Conservation (phyloP, 2,888 invertebrate genomes). For the Amphiduros pacificus region DNA sequence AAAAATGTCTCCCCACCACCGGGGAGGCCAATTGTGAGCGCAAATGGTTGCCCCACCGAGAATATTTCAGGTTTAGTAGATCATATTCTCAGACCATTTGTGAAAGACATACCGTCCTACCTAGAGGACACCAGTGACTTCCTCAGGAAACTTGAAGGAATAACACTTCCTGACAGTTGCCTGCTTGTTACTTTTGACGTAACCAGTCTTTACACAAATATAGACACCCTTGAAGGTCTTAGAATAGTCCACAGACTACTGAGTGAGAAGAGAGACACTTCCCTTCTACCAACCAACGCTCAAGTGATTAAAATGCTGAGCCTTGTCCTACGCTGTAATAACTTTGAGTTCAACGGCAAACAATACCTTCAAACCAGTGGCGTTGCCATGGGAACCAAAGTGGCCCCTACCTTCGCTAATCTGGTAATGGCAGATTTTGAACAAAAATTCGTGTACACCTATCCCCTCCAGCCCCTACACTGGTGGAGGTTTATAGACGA, state of each 20-base stretch:
- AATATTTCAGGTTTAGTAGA: slow-evolving; percentile 6
- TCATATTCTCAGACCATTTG: not conserved
- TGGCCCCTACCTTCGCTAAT: slow-evolving; percentile 5
- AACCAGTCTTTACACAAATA: slow-evolving; percentile 2
- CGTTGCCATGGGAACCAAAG: slow-evolving; percentile 6
- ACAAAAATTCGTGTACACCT: not conserved
- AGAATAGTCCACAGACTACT: too few species aligned
- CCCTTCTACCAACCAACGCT: not conserved
- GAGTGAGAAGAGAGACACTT: too few species aligned
- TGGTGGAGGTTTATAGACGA: slow-evolving; percentile 7
- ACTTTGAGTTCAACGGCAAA: slow-evolving; percentile 8
- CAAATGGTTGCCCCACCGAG: not conserved
- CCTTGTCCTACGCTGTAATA: not conserved
- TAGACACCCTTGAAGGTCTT: too few species aligned
- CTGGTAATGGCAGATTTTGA: slow-evolving; percentile 4
- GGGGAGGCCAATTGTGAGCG: slow-evolving; percentile 4
- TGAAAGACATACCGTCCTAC: not conserved
- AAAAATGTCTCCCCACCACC: not conserved
- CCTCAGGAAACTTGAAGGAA: not conserved
- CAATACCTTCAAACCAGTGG: slow-evolving; percentile 2
- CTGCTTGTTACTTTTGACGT: slow-evolving; percentile 1
- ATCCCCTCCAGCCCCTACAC: not conserved
- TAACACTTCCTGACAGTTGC: not conserved
- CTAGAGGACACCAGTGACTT: slow-evolving; percentile 2
- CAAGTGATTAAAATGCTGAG: not conserved